Conservation (phyloP, 2,797 vertebrate genomes). For the Cottoperca gobio region DNA sequence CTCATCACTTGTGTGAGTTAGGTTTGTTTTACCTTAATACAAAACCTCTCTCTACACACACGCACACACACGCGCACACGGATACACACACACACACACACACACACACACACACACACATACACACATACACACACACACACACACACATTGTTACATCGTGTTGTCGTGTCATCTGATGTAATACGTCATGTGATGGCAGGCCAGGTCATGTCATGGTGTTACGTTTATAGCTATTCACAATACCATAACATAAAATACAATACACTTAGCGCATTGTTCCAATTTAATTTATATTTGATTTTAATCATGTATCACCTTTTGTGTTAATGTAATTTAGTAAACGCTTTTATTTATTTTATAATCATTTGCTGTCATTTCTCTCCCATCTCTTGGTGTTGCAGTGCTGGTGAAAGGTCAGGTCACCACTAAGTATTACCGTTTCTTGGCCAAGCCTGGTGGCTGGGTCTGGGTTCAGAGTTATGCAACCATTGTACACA, state of each 20-base stretch:
- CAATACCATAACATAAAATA: background rate
- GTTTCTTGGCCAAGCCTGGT: conserved; percentile 95
- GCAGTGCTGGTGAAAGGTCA: conserved; percentile 97
- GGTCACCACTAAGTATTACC: conserved; percentile 98
- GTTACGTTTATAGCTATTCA: background rate
- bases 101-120: background rate
- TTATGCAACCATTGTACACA: conserved; percentile 97
- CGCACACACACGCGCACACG: background rate
- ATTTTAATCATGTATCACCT: background rate
- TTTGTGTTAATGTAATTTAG: background rate
- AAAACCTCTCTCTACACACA: conserved; percentile 3
- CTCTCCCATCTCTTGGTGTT: background rate
- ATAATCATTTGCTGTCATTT: background rate
- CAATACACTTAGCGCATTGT: background rate
- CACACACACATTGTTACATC: background rate
- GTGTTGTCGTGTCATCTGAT: background rate
- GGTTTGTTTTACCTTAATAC: conserved; percentile 65
- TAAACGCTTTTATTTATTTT: background rate
- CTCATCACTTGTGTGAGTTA: conserved; percentile 96
- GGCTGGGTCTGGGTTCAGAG: conserved; percentile 99
- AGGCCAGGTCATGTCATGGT: background rate
- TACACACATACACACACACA: background rate
- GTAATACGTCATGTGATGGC: background rate
- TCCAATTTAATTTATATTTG: background rate
- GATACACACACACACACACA: background rate